Base-by-base conservation (phyloP, 2,113 vertebrate species). In the Microcebus griseorufus region DNA sequence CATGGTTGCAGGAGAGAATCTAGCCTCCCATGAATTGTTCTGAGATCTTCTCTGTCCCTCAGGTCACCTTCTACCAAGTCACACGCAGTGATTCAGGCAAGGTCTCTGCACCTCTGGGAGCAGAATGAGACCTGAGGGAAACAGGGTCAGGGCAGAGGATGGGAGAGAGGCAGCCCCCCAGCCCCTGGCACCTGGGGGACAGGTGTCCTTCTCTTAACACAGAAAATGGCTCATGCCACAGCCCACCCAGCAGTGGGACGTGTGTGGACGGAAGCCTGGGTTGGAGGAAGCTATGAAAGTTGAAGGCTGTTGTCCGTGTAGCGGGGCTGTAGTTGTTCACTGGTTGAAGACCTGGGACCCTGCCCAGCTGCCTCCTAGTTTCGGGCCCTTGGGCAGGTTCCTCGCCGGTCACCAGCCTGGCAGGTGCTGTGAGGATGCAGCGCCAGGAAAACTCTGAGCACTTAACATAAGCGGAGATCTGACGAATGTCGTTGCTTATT, bases 401-500 rank as follows among this genome's bases (percentile, higher is more conserved):
- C 89, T n/a, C 9, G 0, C 6, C 18, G 1, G 22, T 22, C 3
- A 3, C 9, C 83, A 58, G 34, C n/a, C 39, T 65, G 16, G 0
- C 20, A 6, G 9, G 6, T 8, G 39, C 6, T 32, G 4, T 48
- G 8, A 78, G 32, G n/a, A 9, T 6, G 22, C 0, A 0, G 53
- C 2, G 10, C 29, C 6, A 16, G 27, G 67, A 29, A 48, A 11
- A 18, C 1, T 0, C 83, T 17, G 51, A 20, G 27, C 0, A 0
- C 34, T 4, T 64, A 23, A 12, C 11, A 0, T 16, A n/a, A 32
- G 2, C 6, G 2, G 75, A 51, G 78, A 51, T 5, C 13, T 45
- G n/a, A 11, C 29, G 6, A 0, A 5, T 0, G 3, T 10, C 4
- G 0, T 1, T 2, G 34, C 25, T 83, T 22, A 1, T 11, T 62